Conservation (phyloP, 2,113 vertebrate species). For the Gadus chalcogrammus region DNA sequence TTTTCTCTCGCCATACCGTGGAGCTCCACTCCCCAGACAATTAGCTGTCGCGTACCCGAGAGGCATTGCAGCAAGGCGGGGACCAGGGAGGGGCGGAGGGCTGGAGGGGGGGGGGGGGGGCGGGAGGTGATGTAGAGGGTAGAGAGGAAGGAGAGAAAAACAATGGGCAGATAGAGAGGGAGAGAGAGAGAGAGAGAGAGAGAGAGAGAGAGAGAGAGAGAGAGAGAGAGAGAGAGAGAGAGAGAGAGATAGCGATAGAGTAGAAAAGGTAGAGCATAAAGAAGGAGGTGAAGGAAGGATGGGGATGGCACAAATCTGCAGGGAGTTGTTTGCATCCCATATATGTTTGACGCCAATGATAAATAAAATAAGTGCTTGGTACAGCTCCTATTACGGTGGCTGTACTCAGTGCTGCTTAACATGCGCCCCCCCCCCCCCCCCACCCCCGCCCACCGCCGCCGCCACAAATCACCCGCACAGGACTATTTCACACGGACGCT, state of each 20-base stretch:
- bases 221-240: too few relatives aligned
- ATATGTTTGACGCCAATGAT: slow-evolving; percentile 18
- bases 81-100: not conserved
- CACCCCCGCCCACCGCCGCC: too few relatives aligned
- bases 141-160: slow-evolving; percentile 8
- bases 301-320: slow-evolving; percentile 14
- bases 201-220: too few relatives aligned
- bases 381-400: too few relatives aligned
- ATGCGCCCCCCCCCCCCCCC: too few relatives aligned
- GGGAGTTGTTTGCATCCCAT: slow-evolving; percentile 11
- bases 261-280: slow-evolving; percentile 3
- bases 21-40: slow-evolving; percentile 43
- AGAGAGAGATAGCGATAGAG: slow-evolving; percentile 2
- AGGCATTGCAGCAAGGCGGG: slow-evolving; percentile 17
- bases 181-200: too few relatives aligned
- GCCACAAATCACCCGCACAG: slow-evolving; percentile 47
- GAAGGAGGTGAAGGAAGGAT: slow-evolving; percentile 12
- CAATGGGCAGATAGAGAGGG: too few relatives aligned
- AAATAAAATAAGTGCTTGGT: slow-evolving; percentile 31
- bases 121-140: not conserved
- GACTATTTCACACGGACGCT: slow-evolving; percentile 52
- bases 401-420: not conserved
- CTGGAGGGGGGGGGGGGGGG: too few relatives aligned
- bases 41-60: slow-evolving; percentile 43
- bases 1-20: slow-evolving; percentile 12